Conservation (phyloP, 2,797 vertebrate species). For the Eleutherodactylus coqui region DNA sequence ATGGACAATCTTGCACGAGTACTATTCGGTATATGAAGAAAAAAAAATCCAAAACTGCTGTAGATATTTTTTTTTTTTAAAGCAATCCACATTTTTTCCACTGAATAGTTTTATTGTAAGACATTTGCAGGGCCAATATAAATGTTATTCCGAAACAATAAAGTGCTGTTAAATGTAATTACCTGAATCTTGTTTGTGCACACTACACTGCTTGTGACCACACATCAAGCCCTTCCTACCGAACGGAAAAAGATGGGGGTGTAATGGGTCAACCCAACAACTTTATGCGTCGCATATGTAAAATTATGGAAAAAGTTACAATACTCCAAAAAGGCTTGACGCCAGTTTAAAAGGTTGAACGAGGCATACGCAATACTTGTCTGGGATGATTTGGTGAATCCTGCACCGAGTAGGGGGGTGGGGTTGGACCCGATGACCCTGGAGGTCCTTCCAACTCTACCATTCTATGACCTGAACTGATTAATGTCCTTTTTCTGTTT, state of each 20-base stretch:
- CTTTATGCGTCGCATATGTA: conserved; percentile 70
- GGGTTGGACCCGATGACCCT: no score
- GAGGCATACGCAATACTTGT: no score
- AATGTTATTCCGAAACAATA: conserved; percentile 87
- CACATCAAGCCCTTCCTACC: conserved; percentile 89
- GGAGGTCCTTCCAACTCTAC: no score
- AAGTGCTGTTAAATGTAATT: conserved; percentile 94
- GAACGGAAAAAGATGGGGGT: conserved; percentile 74
- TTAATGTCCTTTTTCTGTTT: no score
- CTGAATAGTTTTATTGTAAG: conserved; percentile 88
- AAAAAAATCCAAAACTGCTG: background rate
- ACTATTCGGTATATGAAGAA: background rate
- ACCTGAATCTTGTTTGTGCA: conserved; percentile 83
- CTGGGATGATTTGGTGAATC: no score
- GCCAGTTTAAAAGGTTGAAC: conserved; percentile 69
- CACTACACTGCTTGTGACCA: conserved; percentile 76
- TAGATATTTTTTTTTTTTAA: background rate
- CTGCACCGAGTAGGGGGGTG: no score
- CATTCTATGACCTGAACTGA: conserved; percentile 71
- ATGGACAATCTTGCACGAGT: no score
- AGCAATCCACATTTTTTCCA: conserved; percentile 28
- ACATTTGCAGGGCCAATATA: conserved; percentile 91
- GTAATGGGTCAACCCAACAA: conserved; percentile 77
- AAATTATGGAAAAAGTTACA: conserved; percentile 68
- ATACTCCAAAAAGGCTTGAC: conserved; percentile 67